These are phyloP conservation scores for Danionella cerebrum DNA, from an alignment of 2,113 vertebrate species.

Conservation along the genomic window DNA sequence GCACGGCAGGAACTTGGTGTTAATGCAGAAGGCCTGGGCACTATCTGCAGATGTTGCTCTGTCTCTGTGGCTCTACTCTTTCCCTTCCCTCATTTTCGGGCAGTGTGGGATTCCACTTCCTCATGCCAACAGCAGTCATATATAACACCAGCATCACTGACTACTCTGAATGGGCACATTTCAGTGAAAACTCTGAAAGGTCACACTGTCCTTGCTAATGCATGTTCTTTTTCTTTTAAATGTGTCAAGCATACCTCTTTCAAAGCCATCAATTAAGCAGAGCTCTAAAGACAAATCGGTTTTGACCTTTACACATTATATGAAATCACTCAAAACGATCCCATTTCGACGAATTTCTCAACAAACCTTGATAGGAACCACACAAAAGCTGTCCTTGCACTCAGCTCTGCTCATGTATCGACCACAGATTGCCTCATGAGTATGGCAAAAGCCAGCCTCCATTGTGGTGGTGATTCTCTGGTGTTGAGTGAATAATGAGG, in stretches of 20 bases:
- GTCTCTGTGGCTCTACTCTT: conserved; percentile 44
- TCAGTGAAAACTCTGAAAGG: conserved; percentile 52
- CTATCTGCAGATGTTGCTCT: conserved; percentile 64
- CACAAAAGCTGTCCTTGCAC: conserved; percentile 38
- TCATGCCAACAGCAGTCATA: conserved; percentile 33
- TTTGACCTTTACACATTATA: conserved; percentile 42
- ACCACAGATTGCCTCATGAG: conserved; percentile 8
- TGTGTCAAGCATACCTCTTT: conserved; percentile 41
- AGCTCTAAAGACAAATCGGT: conserved; percentile 34
- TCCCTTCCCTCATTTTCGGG: not conserved
- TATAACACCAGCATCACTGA: conserved; percentile 33
- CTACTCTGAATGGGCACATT: conserved; percentile 37
- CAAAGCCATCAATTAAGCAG: conserved; percentile 40
- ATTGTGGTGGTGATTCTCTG: conserved; percentile 33
- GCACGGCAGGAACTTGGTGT: conserved; percentile 55
- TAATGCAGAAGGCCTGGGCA: conserved; percentile 63
- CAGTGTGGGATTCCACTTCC: conserved; percentile 6
- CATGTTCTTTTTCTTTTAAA: not conserved
- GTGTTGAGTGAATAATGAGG: conserved; percentile 32
- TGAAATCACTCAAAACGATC: conserved; percentile 3
- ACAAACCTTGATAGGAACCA: not conserved
- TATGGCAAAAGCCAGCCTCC: conserved; percentile 32
- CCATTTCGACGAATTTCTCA: not conserved
- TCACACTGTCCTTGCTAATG: conserved; percentile 43
- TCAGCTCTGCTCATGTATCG: conserved; percentile 41